These are phyloP conservation scores for Ispidina lecontei DNA, from an alignment of 2,797 vertebrate species.

Conservation along the genomic window DNA sequence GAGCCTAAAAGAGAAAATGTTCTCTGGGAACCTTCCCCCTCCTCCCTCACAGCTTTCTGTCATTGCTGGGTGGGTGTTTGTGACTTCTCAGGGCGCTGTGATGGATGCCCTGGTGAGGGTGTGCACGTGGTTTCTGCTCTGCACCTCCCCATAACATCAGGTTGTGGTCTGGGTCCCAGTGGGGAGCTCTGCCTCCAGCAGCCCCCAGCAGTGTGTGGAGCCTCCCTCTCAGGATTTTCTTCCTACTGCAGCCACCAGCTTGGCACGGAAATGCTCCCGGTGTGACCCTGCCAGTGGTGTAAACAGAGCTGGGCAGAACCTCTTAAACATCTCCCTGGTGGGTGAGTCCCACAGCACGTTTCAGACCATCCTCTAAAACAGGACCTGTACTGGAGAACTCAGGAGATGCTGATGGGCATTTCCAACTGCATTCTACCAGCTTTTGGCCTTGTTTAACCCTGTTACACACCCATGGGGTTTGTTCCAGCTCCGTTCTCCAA, in stretches of 20 bases:
- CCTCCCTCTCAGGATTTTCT: background rate
- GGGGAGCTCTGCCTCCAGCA: background rate
- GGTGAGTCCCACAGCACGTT: background rate
- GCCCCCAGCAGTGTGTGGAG: background rate
- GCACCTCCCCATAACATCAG: background rate
- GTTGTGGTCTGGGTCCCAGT: background rate
- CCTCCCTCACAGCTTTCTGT: background rate
- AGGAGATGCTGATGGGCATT: background rate
- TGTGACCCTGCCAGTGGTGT: background rate
- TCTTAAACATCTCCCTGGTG: background rate
- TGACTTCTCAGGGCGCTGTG: background rate
- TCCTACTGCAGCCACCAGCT: accelerated
- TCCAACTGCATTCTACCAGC: accelerated
- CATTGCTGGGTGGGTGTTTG: background rate
- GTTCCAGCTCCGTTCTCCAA: background rate
- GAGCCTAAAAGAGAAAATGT: background rate
- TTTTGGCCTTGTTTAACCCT: background rate
- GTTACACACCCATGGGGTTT: background rate
- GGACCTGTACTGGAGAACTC: background rate
- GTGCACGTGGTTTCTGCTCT: background rate
- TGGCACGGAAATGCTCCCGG: background rate
- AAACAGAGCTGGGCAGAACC: background rate
- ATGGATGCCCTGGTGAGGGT: accelerated
- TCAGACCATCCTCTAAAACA: background rate
- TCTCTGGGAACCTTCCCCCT: background rate